Evolutionary conservation across 2,888 invertebrate species (phyloP).

Genomic region (Drosophila rellima): DNA sequence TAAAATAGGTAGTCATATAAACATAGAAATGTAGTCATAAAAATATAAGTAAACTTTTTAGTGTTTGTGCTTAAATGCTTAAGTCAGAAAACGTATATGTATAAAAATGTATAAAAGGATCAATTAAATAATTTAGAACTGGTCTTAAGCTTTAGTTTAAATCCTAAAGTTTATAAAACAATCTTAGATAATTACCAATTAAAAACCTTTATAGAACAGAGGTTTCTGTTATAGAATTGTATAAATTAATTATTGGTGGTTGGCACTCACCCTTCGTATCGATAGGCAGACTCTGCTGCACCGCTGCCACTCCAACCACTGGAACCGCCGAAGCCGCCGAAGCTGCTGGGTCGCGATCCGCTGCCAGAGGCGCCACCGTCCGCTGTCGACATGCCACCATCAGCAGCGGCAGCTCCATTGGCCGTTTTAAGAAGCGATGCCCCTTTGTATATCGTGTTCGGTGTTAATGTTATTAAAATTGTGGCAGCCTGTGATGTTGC

Average conservation of each 20-base stretch:
- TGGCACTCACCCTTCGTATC: conserved; percentile 81
- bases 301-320: conserved; percentile 49
- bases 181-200: background rate
- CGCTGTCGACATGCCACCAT: conserved; percentile 31
- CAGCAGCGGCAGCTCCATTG: conserved; percentile 54
- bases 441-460: conserved; percentile 85
- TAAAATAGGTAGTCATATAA: too few relatives aligned
- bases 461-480: conserved; percentile 85
- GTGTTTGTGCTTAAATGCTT: too few relatives aligned
- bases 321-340: conserved; percentile 39
- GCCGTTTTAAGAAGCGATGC: conserved; percentile 84
- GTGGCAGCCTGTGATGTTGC: conserved; percentile 58
- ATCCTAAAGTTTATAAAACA: too few relatives aligned
- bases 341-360: conserved; percentile 26
- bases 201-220: too few relatives aligned
- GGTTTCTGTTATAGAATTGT: background rate
- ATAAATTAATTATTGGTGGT: background rate
- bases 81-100: too few relatives aligned
- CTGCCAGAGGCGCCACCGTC: conserved; percentile 27
- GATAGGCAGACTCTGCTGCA: conserved; percentile 76
- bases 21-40: too few relatives aligned
- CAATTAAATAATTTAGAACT: too few relatives aligned
- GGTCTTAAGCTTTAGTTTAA: too few relatives aligned
- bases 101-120: too few relatives aligned
- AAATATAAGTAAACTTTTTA: too few relatives aligned